Evolutionary conservation across 1,140 invertebrate genomes (phyloP).

Genomic region (Brachionus sp.): DNA sequence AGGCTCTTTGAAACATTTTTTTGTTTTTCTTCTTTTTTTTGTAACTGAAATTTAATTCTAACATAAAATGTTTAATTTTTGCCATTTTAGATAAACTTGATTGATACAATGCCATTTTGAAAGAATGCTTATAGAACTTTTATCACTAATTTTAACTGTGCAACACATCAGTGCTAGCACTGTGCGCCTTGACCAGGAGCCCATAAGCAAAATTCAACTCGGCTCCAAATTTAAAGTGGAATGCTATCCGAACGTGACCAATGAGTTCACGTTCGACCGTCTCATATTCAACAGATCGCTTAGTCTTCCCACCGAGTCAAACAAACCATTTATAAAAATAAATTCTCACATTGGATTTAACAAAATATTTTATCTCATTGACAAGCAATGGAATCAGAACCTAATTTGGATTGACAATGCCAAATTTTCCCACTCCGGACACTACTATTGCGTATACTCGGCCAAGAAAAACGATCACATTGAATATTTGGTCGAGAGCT

Average conservation of each 20-base stretch:
- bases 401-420: neutral
- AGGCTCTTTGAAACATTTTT: neutral
- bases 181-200: neutral
- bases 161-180: neutral
- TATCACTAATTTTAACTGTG: neutral
- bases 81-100: neutral
- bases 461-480: neutral
- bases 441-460: slow-evolving; percentile 12
- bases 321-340: neutral
- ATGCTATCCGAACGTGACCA: neutral
- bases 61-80: neutral
- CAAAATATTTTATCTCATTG: neutral
- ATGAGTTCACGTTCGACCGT: slow-evolving; percentile 18
- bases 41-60: neutral
- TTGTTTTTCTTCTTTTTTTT: neutral
- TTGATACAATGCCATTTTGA: neutral
- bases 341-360: neutral
- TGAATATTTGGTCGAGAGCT: neutral
- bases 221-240: slow-evolving; percentile 18
- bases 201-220: neutral
- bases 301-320: neutral
- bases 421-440: neutral
- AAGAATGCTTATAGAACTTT: neutral
- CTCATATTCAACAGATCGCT: neutral
- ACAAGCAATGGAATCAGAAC: slow-evolving; percentile 11